phyloP scores from a whole-genome alignment of 2,113 vertebrate species.

The Pontoporia blainvillei region DNA sequence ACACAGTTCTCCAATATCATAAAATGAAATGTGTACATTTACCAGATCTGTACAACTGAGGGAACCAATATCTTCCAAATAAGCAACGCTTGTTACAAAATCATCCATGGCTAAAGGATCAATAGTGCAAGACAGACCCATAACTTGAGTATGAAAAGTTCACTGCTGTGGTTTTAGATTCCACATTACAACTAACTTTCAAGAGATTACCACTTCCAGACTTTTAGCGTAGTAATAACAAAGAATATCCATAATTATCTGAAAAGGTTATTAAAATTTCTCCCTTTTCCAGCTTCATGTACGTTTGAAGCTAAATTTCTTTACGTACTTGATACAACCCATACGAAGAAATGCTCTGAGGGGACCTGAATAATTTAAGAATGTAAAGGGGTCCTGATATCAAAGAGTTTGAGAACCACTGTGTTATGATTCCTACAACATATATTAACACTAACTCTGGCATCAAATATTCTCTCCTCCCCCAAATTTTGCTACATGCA shows the following conservation, averaged over 20 bases:
- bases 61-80: background rate
- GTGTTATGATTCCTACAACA: background rate
- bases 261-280: background rate
- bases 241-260: background rate
- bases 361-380: background rate
- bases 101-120: background rate
- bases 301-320: background rate
- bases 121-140: background rate
- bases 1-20: background rate
- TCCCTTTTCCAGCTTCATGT: background rate
- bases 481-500: background rate
- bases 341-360: background rate
- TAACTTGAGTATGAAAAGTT: background rate
- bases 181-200: background rate
- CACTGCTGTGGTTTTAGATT: background rate
- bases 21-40: background rate
- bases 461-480: background rate
- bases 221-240: background rate
- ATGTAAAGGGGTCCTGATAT: background rate
- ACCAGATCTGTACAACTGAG: background rate
- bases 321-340: background rate
- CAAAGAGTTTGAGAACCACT: background rate
- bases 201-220: background rate
- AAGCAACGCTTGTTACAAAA: background rate
- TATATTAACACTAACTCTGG: background rate